Percentiles rank a stretch among this genome's conserved stretches.
phyloP scores from a whole-genome alignment of 2,797 vertebrate species.

The Masticophis lateralis region DNA sequence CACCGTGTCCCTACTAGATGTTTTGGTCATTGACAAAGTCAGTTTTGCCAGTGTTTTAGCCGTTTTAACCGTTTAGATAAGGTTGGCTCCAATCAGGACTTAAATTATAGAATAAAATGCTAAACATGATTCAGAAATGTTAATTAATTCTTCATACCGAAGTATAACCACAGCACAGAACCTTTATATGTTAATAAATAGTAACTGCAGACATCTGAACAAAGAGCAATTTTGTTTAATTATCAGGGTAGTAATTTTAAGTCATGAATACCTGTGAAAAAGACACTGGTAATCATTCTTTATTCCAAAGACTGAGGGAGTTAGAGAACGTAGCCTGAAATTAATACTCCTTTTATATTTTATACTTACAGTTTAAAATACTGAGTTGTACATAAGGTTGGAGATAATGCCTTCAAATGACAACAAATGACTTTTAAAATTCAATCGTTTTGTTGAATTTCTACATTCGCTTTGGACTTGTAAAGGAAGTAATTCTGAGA shows the following conservation, averaged over 20 bases:
- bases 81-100: background rate
- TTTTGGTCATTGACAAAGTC: background rate
- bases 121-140: background rate
- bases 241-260: background rate
- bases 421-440: background rate
- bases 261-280: background rate
- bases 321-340: background rate
- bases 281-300: background rate
- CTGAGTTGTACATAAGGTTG: background rate
- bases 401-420: background rate
- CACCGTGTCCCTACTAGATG: background rate
- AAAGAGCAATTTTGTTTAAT: constrained; percentile 8
- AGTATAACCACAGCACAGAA: background rate
- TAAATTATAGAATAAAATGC: rapidly evolving
- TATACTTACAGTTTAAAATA: background rate
- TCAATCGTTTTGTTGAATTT: background rate
- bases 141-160: background rate
- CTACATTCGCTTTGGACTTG: background rate
- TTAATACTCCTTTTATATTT: background rate
- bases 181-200: constrained; percentile 10
- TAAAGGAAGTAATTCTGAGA: background rate
- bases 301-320: background rate
- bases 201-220: constrained; percentile 1
- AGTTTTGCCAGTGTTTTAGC: background rate
- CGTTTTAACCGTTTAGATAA: background rate